Conservation (phyloP, 2,113 vertebrate genomes). For the Ellobius talpinus region DNA sequence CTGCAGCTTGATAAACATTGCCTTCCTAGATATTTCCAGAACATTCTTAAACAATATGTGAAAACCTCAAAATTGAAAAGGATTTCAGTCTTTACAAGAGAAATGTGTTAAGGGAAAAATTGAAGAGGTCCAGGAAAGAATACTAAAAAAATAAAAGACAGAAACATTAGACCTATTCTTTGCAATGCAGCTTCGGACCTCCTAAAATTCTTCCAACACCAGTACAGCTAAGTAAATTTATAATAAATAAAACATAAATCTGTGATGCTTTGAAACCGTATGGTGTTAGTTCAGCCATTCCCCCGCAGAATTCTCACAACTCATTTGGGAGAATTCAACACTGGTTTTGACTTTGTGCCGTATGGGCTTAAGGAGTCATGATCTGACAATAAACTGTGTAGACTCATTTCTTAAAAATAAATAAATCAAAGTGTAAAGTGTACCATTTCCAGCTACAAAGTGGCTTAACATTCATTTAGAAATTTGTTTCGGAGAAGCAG, state of each 20-base stretch:
- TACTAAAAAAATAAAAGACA: background rate
- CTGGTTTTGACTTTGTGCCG: background rate
- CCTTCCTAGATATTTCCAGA: slow-evolving; percentile 1
- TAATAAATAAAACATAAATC: slow-evolving; percentile 31
- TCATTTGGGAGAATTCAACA: slow-evolving; percentile 9
- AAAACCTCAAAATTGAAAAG: slow-evolving; percentile 31
- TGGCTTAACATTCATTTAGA: background rate
- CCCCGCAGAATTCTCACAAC: background rate
- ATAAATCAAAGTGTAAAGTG: background rate
- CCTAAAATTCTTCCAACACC: background rate
- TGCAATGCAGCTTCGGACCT: background rate
- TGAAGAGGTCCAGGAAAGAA: background rate
- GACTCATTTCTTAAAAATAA: background rate
- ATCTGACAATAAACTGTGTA: background rate
- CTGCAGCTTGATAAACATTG: fast-evolving
- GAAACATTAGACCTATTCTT: background rate
- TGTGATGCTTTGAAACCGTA: background rate
- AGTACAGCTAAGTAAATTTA: background rate
- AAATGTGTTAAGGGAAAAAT: background rate
- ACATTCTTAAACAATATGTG: background rate
- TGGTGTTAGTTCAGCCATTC: background rate
- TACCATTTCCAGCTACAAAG: background rate
- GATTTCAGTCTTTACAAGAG: slow-evolving; percentile 49
- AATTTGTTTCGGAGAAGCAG: background rate
- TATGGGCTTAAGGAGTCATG: background rate